Conservation (phyloP, 2,113 vertebrate species). For the Athene noctua region DNA sequence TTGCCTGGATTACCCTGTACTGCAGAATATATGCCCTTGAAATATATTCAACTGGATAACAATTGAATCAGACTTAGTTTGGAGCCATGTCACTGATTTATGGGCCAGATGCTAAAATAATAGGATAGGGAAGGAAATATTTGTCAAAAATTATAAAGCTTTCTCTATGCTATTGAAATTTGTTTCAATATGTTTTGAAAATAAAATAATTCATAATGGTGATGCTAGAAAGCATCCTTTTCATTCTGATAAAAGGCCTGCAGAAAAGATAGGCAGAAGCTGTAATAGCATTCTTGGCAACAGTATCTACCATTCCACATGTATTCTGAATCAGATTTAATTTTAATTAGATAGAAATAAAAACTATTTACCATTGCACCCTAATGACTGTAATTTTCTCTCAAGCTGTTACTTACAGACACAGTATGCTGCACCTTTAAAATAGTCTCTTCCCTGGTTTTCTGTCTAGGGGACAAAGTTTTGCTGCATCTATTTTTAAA, state of each 20-base stretch:
- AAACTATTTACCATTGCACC: slow-evolving; percentile 49
- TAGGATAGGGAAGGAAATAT: not conserved
- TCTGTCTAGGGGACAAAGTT: not conserved
- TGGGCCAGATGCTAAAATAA: slow-evolving; percentile 2
- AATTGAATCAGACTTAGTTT: not conserved
- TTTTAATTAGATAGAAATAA: slow-evolving; percentile 70
- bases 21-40: not conserved
- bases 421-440: slow-evolving; percentile 37
- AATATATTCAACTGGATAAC: not conserved
- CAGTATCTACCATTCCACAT: not conserved
- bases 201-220: not conserved
- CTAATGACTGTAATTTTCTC: slow-evolving; percentile 68
- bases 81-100: not conserved
- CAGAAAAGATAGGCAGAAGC: slow-evolving; percentile 33
- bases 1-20: not conserved
- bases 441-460: not conserved
- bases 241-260: not conserved
- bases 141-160: not conserved
- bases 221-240: not conserved
- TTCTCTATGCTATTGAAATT: not conserved
- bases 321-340: slow-evolving; percentile 61
- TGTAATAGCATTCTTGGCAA: slow-evolving; percentile 42
- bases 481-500: not conserved
- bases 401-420: slow-evolving; percentile 69
- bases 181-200: slow-evolving; percentile 17